Base-by-base conservation (phyloP, 35 echinoderm and acorn worm genomes). In the Heliocidaris erythrogramma region DNA sequence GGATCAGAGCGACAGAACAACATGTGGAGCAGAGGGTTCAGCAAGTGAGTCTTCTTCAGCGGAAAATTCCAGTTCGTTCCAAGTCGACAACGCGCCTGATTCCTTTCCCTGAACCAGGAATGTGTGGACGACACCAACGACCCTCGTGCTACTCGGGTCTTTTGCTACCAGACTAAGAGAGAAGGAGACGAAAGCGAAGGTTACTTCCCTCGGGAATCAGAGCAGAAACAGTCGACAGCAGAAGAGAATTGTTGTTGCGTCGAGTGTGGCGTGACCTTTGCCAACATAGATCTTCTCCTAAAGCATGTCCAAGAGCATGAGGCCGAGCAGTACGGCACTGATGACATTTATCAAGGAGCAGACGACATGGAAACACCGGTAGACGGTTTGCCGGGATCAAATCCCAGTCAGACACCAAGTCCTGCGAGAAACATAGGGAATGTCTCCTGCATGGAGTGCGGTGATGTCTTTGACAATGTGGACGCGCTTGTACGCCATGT, bases 371-470 rank as follows among this genome's bases (percentile, higher is more conserved):
- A 47, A 48, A 17, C 87, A 32, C 4, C 29, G 32, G 87, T 47
- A 32, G 21, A 78, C n/a, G 27, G 65, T 24, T 78, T 24, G 27
- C 65, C 65, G 8, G 27, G 65, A 78, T 18, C 27, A 78, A 27
- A 21, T 8, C 21, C 21, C 6, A 89, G 31, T 48, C 87, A 89
- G 47, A 48, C 31, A 47, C 31, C 31, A 48, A 89, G 31, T 47
- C 9, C 5, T 31, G 14, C 87, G 16, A 89, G 31, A 48, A 48
- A 89, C 87, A 18, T 89, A 12, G 49, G 49, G 2, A 92, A 59
- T 92, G 50, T 92, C 21, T 92, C 91, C 29, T 92, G 91, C 47
- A 59, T 92, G n/a, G 91, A 92, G 91, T 92, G 91, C 24, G 91
- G 91, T 48, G 91, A 59, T 14, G 49, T 48, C 47, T 92, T 92